phyloP scores from a whole-genome alignment of 92 coral and sea anemone genomes.

The Paramuricea clavata region DNA sequence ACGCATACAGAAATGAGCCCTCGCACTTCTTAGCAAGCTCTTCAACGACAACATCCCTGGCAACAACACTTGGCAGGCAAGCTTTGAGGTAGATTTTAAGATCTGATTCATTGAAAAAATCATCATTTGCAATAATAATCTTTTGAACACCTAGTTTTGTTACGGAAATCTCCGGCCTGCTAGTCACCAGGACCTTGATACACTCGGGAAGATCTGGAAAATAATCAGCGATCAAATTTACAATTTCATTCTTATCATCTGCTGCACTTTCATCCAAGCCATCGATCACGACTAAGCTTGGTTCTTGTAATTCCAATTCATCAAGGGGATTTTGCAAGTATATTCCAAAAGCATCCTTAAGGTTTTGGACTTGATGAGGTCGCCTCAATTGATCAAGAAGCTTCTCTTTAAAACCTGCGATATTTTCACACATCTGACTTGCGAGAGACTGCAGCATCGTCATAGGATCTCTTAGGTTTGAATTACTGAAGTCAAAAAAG shows the following conservation, averaged over 20 bases:
- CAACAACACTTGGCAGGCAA: not conserved
- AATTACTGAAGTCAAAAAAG: constrained; percentile 71
- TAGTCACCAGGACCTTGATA: not conserved
- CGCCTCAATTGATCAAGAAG: constrained; percentile 48
- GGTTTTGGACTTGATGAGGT: not conserved
- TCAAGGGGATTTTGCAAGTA: constrained; percentile 1
- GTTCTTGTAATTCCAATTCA: not conserved
- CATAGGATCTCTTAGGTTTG: constrained; percentile 68
- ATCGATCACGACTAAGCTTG: constrained; percentile 6
- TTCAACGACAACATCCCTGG: not conserved
- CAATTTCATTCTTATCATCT: not conserved
- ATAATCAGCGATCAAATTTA: not conserved
- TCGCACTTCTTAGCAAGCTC: not conserved
- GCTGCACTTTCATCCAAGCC: constrained; percentile 25
- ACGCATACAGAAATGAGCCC: not conserved
- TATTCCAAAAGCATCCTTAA: not conserved
- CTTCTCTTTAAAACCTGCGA: constrained; percentile 65
- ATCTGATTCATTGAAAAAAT: not conserved
- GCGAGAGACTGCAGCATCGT: constrained; percentile 78
- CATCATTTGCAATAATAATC: not conserved
- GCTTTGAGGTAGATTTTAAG: not conserved
- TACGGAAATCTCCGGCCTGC: constrained; percentile 11
- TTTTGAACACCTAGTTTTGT: not conserved
- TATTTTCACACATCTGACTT: constrained; percentile 67
- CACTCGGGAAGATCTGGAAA: not conserved